Evolutionary conservation across 2,888 invertebrate genomes (phyloP), one percentile per base, ranked within the genome.

Genomic region (Melanotus villosus): DNA sequence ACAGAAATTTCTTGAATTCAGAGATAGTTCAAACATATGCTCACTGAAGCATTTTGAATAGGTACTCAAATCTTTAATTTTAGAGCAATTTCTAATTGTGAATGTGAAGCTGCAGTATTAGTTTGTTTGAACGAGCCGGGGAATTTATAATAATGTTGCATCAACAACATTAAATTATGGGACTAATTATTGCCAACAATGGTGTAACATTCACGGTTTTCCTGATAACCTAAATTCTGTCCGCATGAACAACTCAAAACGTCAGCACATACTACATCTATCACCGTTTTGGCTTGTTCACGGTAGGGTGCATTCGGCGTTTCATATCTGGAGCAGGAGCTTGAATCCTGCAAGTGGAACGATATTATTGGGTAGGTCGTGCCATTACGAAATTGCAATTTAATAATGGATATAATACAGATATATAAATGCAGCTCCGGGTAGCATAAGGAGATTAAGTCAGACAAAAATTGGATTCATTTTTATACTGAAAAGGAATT

Each of bases 341-440:
- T 9, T 18, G 30, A 18, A 52, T 12, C 34, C 16, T 16, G 18
- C 32, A 52, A 52, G 32, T 32, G 52, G 47, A 52, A 52, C 30
- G 47, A 52, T 52, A 52, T 26, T 26, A 26, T 52, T 32, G 34
- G 52, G 16, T 23, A 32, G 32, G 52, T n/a, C 32, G 32, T 47
- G 21, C 56, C 56, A 56, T 56, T 56, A 56, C 56, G 56, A 56
- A 56, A 56, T 56, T 56, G 56, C 56, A 56, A 56, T 56, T 56
- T 56, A 56, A 56, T 56, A 56, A 56, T 56, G 56, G 56, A 56
- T 56, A 56, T 56, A 36, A 52, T 52, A 52, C 52, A 52, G 32
- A 30, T 30, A 32, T 32, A 52, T 32, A 52, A 52, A 52, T 52
- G 52, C 52, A 56, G 21, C 21, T 19, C 18, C n/a, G 14, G 10